These are phyloP conservation scores for Nomada fucata DNA, from an alignment of 2,888 invertebrate species.

Conservation along the genomic window DNA sequence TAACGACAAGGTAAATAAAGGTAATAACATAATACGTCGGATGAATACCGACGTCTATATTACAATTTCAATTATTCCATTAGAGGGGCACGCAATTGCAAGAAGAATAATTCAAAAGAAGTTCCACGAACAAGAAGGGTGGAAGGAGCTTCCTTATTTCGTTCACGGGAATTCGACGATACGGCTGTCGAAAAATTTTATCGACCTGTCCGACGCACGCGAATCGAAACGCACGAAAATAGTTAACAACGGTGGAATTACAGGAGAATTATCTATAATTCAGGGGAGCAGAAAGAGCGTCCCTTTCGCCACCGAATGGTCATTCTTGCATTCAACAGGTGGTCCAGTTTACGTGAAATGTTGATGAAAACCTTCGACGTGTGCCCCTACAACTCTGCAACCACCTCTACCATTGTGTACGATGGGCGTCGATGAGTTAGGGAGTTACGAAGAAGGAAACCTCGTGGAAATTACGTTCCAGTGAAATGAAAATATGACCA, in stretches of 20 bases:
- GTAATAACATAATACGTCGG: no score
- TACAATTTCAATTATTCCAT: not conserved
- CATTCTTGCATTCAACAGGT: slow-evolving; percentile 77
- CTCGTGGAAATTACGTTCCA: slow-evolving; percentile 13
- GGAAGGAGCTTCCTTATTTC: not conserved
- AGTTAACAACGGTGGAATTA: slow-evolving; percentile 67
- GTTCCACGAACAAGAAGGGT: not conserved
- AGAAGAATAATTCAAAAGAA: not conserved
- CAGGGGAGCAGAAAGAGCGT: slow-evolving; percentile 68
- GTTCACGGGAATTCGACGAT: not conserved
- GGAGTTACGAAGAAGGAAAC: slow-evolving; percentile 33
- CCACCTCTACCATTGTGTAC: slow-evolving; percentile 42
- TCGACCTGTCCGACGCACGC: slow-evolving; percentile 14
- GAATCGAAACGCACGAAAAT: slow-evolving; percentile 52
- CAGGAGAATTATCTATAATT: slow-evolving; percentile 73
- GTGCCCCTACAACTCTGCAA: slow-evolving; percentile 17
- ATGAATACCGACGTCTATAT: not conserved
- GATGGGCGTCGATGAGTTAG: slow-evolving; percentile 24
- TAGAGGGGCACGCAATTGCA: not conserved
- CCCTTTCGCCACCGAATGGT: slow-evolving; percentile 72
- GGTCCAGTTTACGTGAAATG: slow-evolving; percentile 75
- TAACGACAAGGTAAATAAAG: not conserved
- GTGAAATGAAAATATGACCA: not conserved
- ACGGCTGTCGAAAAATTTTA: not conserved
- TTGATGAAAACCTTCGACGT: slow-evolving; percentile 74